A percentile compares a stretch with the other conserved stretches of the same genome.
These are phyloP conservation scores for Montipora sp. DNA, from an alignment of 64 coral and sea anemone species.

Conservation along the genomic window DNA sequence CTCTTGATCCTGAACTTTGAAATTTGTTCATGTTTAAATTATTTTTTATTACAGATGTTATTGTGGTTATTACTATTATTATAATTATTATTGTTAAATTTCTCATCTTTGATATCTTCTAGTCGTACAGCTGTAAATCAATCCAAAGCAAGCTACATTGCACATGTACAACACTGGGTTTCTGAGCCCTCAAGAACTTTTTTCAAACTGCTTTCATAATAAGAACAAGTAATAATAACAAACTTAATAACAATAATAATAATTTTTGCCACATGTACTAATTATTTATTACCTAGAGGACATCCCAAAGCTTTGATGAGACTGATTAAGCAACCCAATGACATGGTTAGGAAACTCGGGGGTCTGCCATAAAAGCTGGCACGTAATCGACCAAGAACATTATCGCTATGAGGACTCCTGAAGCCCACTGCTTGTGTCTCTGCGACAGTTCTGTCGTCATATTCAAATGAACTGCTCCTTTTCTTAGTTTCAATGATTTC, in stretches of 20 bases:
- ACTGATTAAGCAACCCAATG: constrained; percentile 70
- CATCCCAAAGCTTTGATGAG: constrained; percentile 84
- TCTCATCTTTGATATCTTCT: no score
- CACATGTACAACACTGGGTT: no score
- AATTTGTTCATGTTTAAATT: no score
- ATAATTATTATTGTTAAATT: no score
- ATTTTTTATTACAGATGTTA: no score
- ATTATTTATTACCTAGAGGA: constrained; percentile 68
- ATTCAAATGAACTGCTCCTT: constrained; percentile 47
- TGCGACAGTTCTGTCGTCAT: constrained; percentile 86
- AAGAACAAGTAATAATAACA: neutral
- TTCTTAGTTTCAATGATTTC: constrained; percentile 56
- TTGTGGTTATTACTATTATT: no score
- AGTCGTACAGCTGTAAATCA: no score
- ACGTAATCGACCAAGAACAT: constrained; percentile 77
- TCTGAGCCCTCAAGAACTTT: no score
- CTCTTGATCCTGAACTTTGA: no score
- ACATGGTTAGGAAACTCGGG: constrained; percentile 70
- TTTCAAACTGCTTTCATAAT: no score
- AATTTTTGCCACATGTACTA: neutral
- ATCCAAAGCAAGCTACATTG: no score
- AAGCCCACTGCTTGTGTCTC: constrained; percentile 83
- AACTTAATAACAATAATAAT: neutral
- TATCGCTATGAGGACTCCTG: constrained; percentile 81
- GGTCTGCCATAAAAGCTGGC: constrained; percentile 87